These are phyloP conservation scores for Semicossyphus pulcher DNA, from an alignment of 2,113 vertebrate species.

Conservation along the genomic window DNA sequence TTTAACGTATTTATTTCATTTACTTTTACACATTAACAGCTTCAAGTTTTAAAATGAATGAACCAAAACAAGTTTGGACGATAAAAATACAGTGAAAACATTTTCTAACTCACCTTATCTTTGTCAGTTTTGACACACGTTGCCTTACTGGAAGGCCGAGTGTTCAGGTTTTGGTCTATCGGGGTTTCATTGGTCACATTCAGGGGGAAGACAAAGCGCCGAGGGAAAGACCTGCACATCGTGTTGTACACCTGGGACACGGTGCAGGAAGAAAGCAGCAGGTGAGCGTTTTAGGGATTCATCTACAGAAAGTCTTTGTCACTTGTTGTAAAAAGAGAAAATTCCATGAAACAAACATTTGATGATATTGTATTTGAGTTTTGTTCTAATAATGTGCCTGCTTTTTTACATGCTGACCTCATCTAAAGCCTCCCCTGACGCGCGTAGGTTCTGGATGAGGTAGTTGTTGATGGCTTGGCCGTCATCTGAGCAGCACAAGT, in stretches of 20 bases:
- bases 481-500: constrained; percentile 90
- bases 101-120: constrained; percentile 83
- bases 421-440: constrained; percentile 87
- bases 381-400: no score
- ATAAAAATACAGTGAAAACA: no score
- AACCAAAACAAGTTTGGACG: no score
- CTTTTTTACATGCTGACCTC: constrained; percentile 79
- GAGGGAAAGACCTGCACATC: constrained; percentile 79
- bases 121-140: constrained; percentile 84
- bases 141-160: constrained; percentile 82
- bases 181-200: constrained; percentile 77
- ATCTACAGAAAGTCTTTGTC: no score
- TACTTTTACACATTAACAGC: no score
- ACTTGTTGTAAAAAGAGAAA: no score
- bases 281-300: background rate
- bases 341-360: no score
- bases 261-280: background rate
- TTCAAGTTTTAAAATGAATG: no score
- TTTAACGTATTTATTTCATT: no score
- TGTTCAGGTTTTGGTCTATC: constrained; percentile 85
- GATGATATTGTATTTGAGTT: no score
- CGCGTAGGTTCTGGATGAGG: constrained; percentile 89
- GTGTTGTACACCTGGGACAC: constrained; percentile 85
- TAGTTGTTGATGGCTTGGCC: constrained; percentile 84
- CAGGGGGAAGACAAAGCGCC: constrained; percentile 92